phyloP scores from a whole-genome alignment of 2,888 invertebrate species.

The Sarcophaga rosellei region DNA sequence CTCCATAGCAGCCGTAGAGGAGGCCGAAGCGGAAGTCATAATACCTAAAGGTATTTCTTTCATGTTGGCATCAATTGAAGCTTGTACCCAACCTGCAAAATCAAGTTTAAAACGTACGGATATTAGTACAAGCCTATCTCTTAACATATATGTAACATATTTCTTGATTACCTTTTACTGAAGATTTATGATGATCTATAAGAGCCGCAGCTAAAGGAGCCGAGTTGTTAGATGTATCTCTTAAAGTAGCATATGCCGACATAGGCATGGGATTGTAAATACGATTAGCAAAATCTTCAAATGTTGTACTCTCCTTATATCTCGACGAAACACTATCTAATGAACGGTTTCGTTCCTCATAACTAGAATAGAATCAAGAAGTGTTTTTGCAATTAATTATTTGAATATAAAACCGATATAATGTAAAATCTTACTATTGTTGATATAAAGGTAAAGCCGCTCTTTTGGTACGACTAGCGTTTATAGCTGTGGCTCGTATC shows the following conservation, averaged over 20 bases:
- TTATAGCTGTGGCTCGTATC: constrained; percentile 93
- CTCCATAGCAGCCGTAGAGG: constrained; percentile 78
- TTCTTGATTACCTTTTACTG: constrained; percentile 77
- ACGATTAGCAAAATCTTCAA: constrained; percentile 92
- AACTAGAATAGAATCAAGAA: constrained; percentile 83
- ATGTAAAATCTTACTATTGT: constrained; percentile 87
- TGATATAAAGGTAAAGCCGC: constrained; percentile 94
- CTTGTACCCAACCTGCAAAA: constrained; percentile 79
- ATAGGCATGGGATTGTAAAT: constrained; percentile 86
- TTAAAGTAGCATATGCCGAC: constrained; percentile 73
- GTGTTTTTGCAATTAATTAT: not conserved
- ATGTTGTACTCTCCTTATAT: constrained; percentile 93
- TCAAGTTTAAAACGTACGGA: not conserved
- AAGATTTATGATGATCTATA: constrained; percentile 82
- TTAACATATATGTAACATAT: not conserved
- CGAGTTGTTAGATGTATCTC: constrained; percentile 76
- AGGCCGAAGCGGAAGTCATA: constrained; percentile 75
- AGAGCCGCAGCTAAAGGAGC: constrained; percentile 84
- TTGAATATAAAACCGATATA: not conserved
- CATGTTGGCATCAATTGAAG: constrained; percentile 76
- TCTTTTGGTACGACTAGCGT: constrained; percentile 95
- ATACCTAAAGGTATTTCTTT: constrained; percentile 74
- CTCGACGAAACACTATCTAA: constrained; percentile 92
- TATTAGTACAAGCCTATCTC: not conserved
- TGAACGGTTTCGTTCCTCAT: constrained; percentile 93